Evolutionary conservation across 2,888 invertebrate species (phyloP).

Genomic region (Eledona agricola): DNA sequence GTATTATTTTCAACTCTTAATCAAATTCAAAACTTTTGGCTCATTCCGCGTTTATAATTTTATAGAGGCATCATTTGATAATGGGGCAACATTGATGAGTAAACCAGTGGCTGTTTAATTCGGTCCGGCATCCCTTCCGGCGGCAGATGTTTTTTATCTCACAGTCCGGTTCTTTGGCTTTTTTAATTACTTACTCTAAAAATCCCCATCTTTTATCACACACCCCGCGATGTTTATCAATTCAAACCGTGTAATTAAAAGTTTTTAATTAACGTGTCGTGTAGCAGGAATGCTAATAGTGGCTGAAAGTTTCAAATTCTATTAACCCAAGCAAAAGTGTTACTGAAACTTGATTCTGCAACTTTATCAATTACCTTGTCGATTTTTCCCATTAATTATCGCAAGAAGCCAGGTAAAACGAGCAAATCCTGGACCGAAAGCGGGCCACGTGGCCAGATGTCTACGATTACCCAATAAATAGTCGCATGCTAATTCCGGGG

Average conservation of each 20-base stretch:
- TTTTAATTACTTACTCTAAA: too few relatives aligned
- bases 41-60: too few relatives aligned
- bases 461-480: slow-evolving; percentile 27
- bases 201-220: background rate
- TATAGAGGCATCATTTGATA: too few relatives aligned
- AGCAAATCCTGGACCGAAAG: slow-evolving; percentile 14
- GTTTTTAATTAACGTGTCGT: slow-evolving; percentile 31
- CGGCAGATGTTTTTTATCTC: too few relatives aligned
- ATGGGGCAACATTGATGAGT: too few relatives aligned
- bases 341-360: background rate
- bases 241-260: slow-evolving; percentile 32
- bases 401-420: background rate
- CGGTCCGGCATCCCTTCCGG: too few relatives aligned
- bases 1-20: too few relatives aligned
- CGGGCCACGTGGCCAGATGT: slow-evolving; percentile 16
- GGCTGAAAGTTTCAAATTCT: slow-evolving; percentile 12
- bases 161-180: too few relatives aligned
- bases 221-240: slow-evolving; percentile 12
- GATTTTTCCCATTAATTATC: slow-evolving; percentile 1
- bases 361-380: background rate
- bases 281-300: slow-evolving; percentile 28
- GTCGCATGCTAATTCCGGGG: slow-evolving; percentile 15
- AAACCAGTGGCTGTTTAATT: too few relatives aligned
- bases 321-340: slow-evolving; percentile 12
- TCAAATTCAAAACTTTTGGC: too few relatives aligned